Base-by-base conservation (phyloP, 2,797 vertebrate species). In the Buceros bicornis region DNA sequence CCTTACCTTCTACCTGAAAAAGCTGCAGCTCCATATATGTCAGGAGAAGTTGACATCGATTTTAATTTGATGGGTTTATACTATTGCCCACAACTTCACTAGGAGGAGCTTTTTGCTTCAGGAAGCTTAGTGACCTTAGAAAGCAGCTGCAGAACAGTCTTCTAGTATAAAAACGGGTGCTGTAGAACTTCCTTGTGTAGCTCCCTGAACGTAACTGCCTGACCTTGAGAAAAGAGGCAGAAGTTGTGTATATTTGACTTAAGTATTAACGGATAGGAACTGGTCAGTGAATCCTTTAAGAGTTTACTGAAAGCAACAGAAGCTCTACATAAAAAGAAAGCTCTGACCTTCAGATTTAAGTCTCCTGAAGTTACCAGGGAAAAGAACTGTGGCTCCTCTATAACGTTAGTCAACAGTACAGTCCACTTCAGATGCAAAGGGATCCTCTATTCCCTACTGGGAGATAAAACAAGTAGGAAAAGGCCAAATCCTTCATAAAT, bases 331-430 rank as follows among this genome's bases (percentile, higher is more conserved):
- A 53, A 95, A 94, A 95, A 16, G 22, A 74, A 91, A 91, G 28
- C 58, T 77, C 45, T 90, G 93, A 93, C 91, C 77, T 97, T 96
- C 93, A 72, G 24, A 29, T 85, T 83, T 81, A 93, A 95, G 40
- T 79, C 65, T 94, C 28, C 56, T 83, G 61, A 76, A 88, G 82
- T 64, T 72, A 37, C 70, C 40, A 78, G 22, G 58, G 66, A 57
- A 92, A 94, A 91, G 78, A 81, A 70, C 57, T 76, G 43, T 62
- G 47, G 43, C 42, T 84, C 60, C 51, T 74, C 42, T 66, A 4
- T n/a, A 73, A 40, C 26, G 43, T 69, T 94, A 90, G 93, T 96
- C 87, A 96, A 95, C 73, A 89, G 25, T 42, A 61, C 79, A 51
- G 95, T 80, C 70, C 74, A 78, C 42, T 91, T 91, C 65, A 95